phyloP scores from a whole-genome alignment of 1,140 invertebrate species.

The Batillaria attramentaria region DNA sequence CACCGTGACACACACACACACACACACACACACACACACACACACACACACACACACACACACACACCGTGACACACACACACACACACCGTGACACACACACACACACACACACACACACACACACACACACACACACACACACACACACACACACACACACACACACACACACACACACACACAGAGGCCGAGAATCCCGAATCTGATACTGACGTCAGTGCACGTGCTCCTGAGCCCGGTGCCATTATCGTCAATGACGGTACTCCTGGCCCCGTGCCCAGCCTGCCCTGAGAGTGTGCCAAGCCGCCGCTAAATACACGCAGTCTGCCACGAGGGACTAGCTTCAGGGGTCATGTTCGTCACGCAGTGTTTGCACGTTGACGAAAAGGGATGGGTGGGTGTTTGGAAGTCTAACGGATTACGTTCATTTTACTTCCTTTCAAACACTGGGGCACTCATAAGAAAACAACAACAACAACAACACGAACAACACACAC shows the following conservation, averaged over 20 bases:
- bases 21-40: not conserved
- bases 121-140: slow-evolving; percentile 21
- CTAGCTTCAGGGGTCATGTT: too few relatives aligned
- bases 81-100: not conserved
- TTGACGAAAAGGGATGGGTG: too few relatives aligned
- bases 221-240: not conserved
- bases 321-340: too few relatives aligned
- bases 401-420: too few relatives aligned
- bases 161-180: not conserved
- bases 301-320: too few relatives aligned
- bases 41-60: slow-evolving; percentile 9
- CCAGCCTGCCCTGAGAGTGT: too few relatives aligned
- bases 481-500: too few relatives aligned
- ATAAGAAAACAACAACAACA: too few relatives aligned
- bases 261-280: not conserved
- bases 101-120: slow-evolving; percentile 15
- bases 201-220: not conserved
- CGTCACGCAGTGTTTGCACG: too few relatives aligned
- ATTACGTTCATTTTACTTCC: too few relatives aligned
- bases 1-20: not conserved
- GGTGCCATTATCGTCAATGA: not conserved
- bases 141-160: slow-evolving; percentile 18
- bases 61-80: slow-evolving; percentile 11
- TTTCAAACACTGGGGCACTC: too few relatives aligned
- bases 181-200: not conserved